These are phyloP conservation scores for Sesia apiformis DNA, from an alignment of 2,888 invertebrate genomes.

Conservation along the genomic window DNA sequence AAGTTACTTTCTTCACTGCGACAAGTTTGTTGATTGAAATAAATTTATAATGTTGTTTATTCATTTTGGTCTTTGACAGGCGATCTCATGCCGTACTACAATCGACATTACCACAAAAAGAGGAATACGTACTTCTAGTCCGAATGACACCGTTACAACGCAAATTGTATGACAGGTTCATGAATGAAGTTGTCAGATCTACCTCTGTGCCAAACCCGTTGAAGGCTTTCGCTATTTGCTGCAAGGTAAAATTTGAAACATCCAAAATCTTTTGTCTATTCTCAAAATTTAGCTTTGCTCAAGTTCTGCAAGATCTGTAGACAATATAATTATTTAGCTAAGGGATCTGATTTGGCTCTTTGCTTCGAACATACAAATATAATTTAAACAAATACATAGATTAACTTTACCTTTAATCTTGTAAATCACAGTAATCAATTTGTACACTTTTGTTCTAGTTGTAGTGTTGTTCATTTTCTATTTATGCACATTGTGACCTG, in stretches of 20 bases:
- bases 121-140: conserved; percentile 94
- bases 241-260: conserved; percentile 78
- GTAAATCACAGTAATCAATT: no score
- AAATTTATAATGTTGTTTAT: no score
- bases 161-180: conserved; percentile 92
- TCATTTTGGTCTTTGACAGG: conserved; percentile 41
- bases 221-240: conserved; percentile 98
- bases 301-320: no score
- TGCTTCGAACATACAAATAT: no score
- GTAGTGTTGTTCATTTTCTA: no score
- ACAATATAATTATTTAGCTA: neutral
- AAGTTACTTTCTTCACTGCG: no score
- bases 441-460: no score
- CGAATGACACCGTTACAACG: conserved; percentile 93
- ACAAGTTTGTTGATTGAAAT: no score
- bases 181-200: conserved; percentile 91
- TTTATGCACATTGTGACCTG: no score
- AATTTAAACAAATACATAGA: no score
- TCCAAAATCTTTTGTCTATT: neutral
- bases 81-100: conserved; percentile 95
- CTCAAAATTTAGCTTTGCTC: no score
- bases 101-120: conserved; percentile 93
- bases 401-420: no score
- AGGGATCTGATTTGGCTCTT: neutral
- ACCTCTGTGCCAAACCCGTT: conserved; percentile 94